Evolutionary conservation across 2,888 invertebrate genomes (phyloP).

Genomic region (Erpobdella octoculata): DNA sequence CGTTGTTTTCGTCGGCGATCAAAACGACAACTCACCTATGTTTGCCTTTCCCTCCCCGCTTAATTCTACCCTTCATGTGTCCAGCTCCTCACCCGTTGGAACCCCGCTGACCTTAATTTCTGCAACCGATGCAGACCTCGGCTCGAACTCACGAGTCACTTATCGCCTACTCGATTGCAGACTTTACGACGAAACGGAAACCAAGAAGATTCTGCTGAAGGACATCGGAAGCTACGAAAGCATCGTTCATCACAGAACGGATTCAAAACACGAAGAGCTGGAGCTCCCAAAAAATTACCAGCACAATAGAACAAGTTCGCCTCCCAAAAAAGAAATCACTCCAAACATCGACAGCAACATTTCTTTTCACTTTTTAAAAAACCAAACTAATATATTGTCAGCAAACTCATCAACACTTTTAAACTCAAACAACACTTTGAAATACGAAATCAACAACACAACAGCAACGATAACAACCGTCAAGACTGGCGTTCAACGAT

Average conservation of each 20-base stretch:
- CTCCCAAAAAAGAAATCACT: neutral
- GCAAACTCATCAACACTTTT: neutral
- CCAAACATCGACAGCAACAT: neutral
- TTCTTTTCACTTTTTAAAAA: too few relatives aligned
- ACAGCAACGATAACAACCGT: neutral
- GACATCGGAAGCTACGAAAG: neutral
- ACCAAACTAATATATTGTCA: neutral
- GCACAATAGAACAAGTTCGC: neutral
- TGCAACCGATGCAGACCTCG: conserved; percentile 34
- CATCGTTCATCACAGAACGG: neutral
- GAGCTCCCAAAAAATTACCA: neutral
- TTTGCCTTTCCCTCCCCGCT: conserved; percentile 33
- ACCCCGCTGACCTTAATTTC: conserved; percentile 29
- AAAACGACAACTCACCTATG: conserved; percentile 36
- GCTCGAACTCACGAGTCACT: conserved; percentile 30
- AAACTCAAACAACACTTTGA: neutral
- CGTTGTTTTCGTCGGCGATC: conserved; percentile 33
- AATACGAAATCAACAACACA: neutral
- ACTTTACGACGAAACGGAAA: neutral
- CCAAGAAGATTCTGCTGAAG: neutral
- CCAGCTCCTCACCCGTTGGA: conserved; percentile 29
- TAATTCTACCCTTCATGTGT: conserved; percentile 34
- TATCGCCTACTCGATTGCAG: conserved; percentile 19
- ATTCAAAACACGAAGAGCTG: neutral
- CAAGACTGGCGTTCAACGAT: neutral